Percentiles rank a stretch among this genome's conserved stretches.
These are phyloP conservation scores for Coryphaenoides rupestris DNA, from an alignment of 2,113 vertebrate genomes.

Conservation along the genomic window DNA sequence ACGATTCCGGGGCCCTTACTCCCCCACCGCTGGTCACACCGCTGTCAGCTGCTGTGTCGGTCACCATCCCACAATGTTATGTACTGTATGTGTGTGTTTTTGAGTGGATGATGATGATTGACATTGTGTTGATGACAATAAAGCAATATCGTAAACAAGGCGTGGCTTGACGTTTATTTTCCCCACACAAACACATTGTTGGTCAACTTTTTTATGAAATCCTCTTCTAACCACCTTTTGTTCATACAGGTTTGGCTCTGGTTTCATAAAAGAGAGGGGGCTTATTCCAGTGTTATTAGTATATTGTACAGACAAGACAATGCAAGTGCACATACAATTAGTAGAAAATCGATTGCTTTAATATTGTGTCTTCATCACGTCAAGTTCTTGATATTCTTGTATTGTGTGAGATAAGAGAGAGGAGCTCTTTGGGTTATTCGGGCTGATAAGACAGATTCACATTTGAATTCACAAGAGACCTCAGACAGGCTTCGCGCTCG, in stretches of 20 bases:
- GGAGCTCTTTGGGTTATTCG: not conserved
- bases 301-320: not conserved
- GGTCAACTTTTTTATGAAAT: not conserved
- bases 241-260: not conserved
- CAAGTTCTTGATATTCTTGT: too few relatives aligned
- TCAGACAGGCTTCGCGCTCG: slow-evolving; percentile 20
- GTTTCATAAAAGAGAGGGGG: slow-evolving; percentile 11
- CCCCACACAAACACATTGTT: slow-evolving; percentile 6
- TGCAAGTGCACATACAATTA: slow-evolving; percentile 3
- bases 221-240: not conserved
- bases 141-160: too few relatives aligned
- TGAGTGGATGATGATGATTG: not conserved
- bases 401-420: too few relatives aligned
- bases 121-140: not conserved
- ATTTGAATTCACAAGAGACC: not conserved
- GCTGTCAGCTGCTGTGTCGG: slow-evolving; percentile 25
- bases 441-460: not conserved
- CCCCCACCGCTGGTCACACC: slow-evolving; percentile 19
- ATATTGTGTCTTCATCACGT: too few relatives aligned
- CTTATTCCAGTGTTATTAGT: not conserved
- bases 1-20: slow-evolving; percentile 8
- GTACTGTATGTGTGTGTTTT: slow-evolving; percentile 3
- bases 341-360: slow-evolving; percentile 12
- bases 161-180: not conserved
- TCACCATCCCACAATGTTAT: slow-evolving; percentile 21